Conservation (phyloP, 2,888 invertebrate genomes). For the Nysson spinosus region DNA sequence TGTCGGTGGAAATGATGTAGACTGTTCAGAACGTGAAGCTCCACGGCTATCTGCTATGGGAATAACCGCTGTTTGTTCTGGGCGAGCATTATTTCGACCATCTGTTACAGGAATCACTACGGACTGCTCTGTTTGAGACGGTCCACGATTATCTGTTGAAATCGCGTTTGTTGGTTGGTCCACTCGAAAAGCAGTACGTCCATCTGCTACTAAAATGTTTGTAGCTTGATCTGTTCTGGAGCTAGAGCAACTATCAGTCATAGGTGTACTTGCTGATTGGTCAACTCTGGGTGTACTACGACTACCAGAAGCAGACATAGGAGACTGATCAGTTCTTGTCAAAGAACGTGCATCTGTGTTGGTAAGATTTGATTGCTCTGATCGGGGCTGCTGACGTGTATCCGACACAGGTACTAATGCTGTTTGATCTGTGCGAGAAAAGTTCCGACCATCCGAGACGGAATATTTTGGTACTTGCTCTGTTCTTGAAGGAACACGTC, state of each 20-base stretch:
- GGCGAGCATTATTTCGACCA: conserved; percentile 24
- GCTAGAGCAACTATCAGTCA: conserved; percentile 33
- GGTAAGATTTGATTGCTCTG: conserved; percentile 30
- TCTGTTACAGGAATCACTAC: conserved; percentile 26
- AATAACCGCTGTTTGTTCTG: conserved; percentile 35
- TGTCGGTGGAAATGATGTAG: neutral
- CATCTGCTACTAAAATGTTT: conserved; percentile 23
- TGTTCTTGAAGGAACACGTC: conserved; percentile 17
- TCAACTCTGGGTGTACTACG: conserved; percentile 33
- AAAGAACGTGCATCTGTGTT: conserved; percentile 34
- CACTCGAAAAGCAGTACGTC: conserved; percentile 16
- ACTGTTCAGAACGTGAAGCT: conserved; percentile 36
- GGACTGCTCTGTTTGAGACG: conserved; percentile 40
- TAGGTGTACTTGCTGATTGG: conserved; percentile 21
- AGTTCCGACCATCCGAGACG: conserved; percentile 24
- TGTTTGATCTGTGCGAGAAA: conserved; percentile 36
- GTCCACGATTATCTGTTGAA: conserved; percentile 35
- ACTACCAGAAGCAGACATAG: conserved; percentile 10
- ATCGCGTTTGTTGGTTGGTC: conserved; percentile 33
- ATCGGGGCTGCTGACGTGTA: conserved; percentile 21
- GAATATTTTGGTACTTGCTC: conserved; percentile 28
- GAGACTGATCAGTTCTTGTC: conserved; percentile 42
- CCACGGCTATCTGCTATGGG: conserved; percentile 21
- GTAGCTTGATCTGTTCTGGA: conserved; percentile 36
- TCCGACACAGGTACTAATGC: conserved; percentile 21